These are phyloP conservation scores for Philaethria dido DNA, from an alignment of 2,888 invertebrate genomes.

Conservation along the genomic window DNA sequence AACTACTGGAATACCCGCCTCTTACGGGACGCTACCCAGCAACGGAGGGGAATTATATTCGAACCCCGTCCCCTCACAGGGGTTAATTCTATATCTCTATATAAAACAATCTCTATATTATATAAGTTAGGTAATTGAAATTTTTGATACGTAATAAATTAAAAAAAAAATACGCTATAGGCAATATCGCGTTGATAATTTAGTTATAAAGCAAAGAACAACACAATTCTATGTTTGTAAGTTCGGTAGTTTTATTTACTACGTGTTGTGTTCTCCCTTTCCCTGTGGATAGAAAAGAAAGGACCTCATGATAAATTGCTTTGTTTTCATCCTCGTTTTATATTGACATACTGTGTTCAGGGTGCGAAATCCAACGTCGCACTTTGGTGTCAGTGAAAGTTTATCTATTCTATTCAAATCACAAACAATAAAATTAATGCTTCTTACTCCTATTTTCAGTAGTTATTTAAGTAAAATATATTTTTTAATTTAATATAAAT, in stretches of 20 bases:
- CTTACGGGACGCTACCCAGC: no score
- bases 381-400: not conserved
- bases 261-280: not conserved
- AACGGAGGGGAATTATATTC: no score
- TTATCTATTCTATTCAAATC: not conserved
- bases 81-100: no score
- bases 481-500: no score
- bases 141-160: no score
- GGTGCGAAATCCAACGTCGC: not conserved
- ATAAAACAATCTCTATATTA: no score
- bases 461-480: no score
- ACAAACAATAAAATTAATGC: not conserved
- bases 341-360: conserved; percentile 8
- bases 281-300: not conserved
- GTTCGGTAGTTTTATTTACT: conserved; percentile 2
- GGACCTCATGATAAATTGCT: conserved; percentile 8
- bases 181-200: no score
- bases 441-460: no score
- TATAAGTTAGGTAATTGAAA: no score
- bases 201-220: not conserved
- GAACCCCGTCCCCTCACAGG: no score
- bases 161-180: not conserved
- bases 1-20: no score
- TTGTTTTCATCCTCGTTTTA: conserved; percentile 8
- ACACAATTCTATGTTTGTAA: not conserved